These are phyloP conservation scores for Caenorhabditis angaria DNA, from an alignment of 2,888 invertebrate genomes.

Conservation along the genomic window DNA sequence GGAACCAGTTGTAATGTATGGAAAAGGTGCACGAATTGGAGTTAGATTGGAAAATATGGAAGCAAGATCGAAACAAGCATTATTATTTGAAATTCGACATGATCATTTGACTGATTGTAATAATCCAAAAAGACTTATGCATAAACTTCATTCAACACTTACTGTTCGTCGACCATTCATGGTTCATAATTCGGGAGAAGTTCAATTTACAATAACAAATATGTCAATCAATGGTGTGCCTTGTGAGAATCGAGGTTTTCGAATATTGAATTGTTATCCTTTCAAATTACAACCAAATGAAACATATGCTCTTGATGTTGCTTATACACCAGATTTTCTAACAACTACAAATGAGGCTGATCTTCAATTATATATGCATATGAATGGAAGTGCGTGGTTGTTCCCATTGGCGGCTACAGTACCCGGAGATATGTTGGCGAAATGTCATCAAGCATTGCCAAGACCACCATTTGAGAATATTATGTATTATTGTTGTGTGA, in stretches of 20 bases:
- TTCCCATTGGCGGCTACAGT: conserved; percentile 81
- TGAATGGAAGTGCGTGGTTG: conserved; percentile 72
- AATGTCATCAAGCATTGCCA: conserved; percentile 78
- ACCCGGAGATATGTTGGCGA: conserved; percentile 73
- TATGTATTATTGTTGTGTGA: conserved; percentile 77
- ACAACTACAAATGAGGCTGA: conserved; percentile 79
- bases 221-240: conserved; percentile 76
- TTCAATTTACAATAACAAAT: conserved; percentile 77
- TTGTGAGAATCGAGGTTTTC: conserved; percentile 78
- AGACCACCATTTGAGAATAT: conserved; percentile 83
- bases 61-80: conserved; percentile 74
- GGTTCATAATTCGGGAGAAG: conserved; percentile 87
- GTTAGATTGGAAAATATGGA: conserved; percentile 77
- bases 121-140: conserved; percentile 72
- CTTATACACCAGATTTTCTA: conserved; percentile 87
- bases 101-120: conserved; percentile 78
- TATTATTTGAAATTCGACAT: conserved; percentile 84
- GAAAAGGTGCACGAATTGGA: conserved; percentile 85
- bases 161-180: conserved; percentile 84
- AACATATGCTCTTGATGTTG: conserved; percentile 83
- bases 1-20: conserved; percentile 85
- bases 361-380: conserved; percentile 73
- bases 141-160: conserved; percentile 77
- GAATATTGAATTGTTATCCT: conserved; percentile 81
- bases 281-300: conserved; percentile 81